phyloP scores from a whole-genome alignment of 2,888 invertebrate species.

The Caenorhabditis angaria region DNA sequence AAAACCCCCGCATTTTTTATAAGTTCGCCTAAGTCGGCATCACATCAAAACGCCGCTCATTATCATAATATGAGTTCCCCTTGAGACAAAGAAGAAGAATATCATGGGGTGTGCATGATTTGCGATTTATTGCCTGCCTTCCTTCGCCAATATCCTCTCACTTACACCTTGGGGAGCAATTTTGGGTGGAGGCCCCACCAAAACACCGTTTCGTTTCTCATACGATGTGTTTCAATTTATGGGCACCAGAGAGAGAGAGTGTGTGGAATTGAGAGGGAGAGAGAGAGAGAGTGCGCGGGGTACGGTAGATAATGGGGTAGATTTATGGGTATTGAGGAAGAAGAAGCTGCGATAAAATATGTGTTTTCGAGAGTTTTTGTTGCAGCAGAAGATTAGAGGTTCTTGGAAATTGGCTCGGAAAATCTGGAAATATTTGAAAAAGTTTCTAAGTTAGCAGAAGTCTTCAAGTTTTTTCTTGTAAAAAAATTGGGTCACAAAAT shows the following conservation, averaged over 20 bases:
- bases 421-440: no score
- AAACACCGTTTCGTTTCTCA: slow-evolving; percentile 1
- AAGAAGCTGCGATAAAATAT: no score
- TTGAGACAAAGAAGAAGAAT: neutral
- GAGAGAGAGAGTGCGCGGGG: neutral
- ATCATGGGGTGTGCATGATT: slow-evolving; percentile 26
- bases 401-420: no score
- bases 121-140: slow-evolving; percentile 41
- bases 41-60: neutral
- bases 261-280: neutral
- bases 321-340: slow-evolving; percentile 3
- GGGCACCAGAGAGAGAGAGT: neutral
- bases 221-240: neutral
- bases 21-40: neutral
- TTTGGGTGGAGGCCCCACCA: neutral
- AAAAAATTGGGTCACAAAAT: no score
- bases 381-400: no score
- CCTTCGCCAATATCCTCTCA: slow-evolving; percentile 6
- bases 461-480: no score
- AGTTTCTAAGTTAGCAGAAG: no score
- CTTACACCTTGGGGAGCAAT: slow-evolving; percentile 49
- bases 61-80: neutral
- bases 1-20: neutral
- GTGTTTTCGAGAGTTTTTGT: no score
- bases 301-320: slow-evolving; percentile 1